Conservation (phyloP, 2,113 vertebrate genomes). For the cattle (Bos taurus) region ARS-UCD2.0 NC_037352.1:822501-823000, state of each 20-base stretch:
- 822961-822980: background rate
- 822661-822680: background rate
- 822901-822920: background rate
- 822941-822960: background rate
- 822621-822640: background rate
- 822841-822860: too few relatives aligned
- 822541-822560: background rate
- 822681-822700: accelerated
- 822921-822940: background rate
- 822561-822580: background rate
- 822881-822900: background rate
- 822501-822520: accelerated
- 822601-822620: accelerated
- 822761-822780: background rate
- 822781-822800: too few relatives aligned
- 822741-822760: background rate
- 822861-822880: accelerated
- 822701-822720: accelerated
- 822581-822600: too few relatives aligned
- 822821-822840: background rate
- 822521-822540: background rate
- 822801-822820: accelerated
- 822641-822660: background rate
- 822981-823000: background rate
- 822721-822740: background rate